These are phyloP conservation scores for Esox masquinongy DNA, from an alignment of 2,797 vertebrate species.

Conservation along the genomic window DNA sequence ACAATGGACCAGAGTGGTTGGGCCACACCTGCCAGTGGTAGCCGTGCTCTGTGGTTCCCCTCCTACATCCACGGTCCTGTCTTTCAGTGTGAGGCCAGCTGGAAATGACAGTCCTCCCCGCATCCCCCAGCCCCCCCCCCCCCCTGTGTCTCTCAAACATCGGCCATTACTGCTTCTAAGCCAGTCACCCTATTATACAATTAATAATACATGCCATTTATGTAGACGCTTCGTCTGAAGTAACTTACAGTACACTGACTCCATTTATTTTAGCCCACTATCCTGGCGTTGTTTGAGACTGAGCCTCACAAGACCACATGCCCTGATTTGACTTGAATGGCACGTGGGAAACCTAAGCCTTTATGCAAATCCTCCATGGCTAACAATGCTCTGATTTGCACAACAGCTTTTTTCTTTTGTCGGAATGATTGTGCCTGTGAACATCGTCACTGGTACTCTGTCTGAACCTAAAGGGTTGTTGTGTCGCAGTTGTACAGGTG, in stretches of 20 bases:
- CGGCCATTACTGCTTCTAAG: not conserved
- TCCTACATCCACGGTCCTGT: not conserved
- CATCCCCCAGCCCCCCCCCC: not conserved
- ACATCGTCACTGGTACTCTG: not conserved
- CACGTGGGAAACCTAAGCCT: conserved; percentile 20
- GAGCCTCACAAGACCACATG: not conserved
- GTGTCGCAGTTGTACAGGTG: not conserved
- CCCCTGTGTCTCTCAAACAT: not conserved
- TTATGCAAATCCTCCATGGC: conserved; percentile 3
- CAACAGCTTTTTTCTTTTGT: not conserved
- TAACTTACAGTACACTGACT: not conserved
- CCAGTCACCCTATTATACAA: not conserved
- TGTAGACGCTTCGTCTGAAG: not conserved
- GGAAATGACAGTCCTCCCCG: not conserved
- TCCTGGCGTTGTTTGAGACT: not conserved
- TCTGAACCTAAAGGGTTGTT: not conserved
- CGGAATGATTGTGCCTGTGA: not conserved
- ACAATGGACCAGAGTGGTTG: not conserved
- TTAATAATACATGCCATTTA: not conserved
- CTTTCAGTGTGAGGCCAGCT: not conserved
- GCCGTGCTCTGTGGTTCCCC: not conserved
- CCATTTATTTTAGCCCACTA: conserved; percentile 26
- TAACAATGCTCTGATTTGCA: not conserved
- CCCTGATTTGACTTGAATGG: conserved; percentile 81
- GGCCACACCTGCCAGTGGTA: not conserved